phyloP scores from a whole-genome alignment of 2,797 vertebrate genomes.

The Thunnus albacares region DNA sequence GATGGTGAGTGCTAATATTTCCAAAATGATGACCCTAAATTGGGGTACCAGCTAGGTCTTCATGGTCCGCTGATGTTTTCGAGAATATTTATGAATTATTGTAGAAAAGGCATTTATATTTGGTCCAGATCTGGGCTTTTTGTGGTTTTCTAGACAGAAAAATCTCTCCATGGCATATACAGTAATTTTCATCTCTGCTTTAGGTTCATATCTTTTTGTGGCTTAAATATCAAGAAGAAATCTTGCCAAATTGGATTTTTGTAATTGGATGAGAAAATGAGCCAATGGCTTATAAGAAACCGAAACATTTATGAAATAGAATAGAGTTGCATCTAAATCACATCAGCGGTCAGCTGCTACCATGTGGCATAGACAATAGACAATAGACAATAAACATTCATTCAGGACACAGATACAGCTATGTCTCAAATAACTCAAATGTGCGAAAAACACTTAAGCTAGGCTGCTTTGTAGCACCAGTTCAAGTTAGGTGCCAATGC shows the following conservation, averaged over 20 bases:
- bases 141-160: slow-evolving; percentile 6
- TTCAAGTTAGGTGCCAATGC: not conserved
- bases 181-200: slow-evolving; percentile 19
- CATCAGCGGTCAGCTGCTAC: slow-evolving; percentile 23
- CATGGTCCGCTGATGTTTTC: slow-evolving; percentile 39
- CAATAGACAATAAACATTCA: not conserved
- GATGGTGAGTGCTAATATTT: slow-evolving; percentile 45
- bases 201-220: slow-evolving; percentile 15
- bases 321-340: slow-evolving; percentile 22
- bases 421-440: not conserved
- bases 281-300: slow-evolving; percentile 17
- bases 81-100: slow-evolving; percentile 54
- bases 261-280: slow-evolving; percentile 42
- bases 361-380: slow-evolving; percentile 9
- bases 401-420: not conserved
- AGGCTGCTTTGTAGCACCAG: not conserved
- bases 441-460: not conserved
- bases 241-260: slow-evolving; percentile 22
- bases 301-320: slow-evolving; percentile 31
- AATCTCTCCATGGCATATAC: not conserved
- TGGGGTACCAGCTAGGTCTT: slow-evolving; percentile 36
- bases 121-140: slow-evolving; percentile 28
- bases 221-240: slow-evolving; percentile 19
- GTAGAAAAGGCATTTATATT: slow-evolving; percentile 9
- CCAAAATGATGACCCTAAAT: slow-evolving; percentile 52